Base-by-base conservation (phyloP, 2,113 vertebrate species). In the Corapipo altera region DNA sequence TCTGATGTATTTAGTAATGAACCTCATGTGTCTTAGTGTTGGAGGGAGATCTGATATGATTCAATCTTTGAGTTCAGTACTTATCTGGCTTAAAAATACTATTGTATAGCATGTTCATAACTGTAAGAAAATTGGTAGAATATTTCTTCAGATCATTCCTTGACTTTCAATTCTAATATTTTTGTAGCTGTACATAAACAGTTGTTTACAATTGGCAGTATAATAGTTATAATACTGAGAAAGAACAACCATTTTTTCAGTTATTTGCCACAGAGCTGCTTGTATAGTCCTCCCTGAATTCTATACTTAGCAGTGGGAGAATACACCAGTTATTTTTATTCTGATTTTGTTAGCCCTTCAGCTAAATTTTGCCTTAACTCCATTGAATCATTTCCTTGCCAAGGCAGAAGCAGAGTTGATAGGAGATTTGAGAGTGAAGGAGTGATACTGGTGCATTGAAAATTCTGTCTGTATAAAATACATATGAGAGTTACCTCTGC, bases 1-100 rank as follows among this genome's bases (percentile, higher is more conserved):
- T 88, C 62, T 89, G 77, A 76, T 95, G 87, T 89, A 65, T 93
- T 96, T 93, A 95, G 90, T 96, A 94, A 97, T 96, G 91, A 94
- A 94, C 93, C 76, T 94, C 89, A 75, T 91, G 92, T 94, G 85
- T 88, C 86, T 94, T 84, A 77, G 65, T 96, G 95, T 89, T 97
- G 96, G 95, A 96, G 85, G 57, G 69, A 94, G 85, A 86, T 88
- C 74, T 94, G 85, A 58, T 94, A 88, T 93, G 95, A 96, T 93
- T 97, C 96, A 96, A 85, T 72, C 55, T 96, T 83, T 71, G 73
- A 95, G 61, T 86, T 95, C 72, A 65, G 82, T 88, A 86, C 32
- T 92, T 93, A 52, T 61, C 69, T 91, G 92, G 65, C 86, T 91
- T 78, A 49, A 95, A 94, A 94, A 69, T 81, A 58, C 86, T 88